Percentiles rank a stretch among this genome's conserved stretches.
These are phyloP conservation scores for Tachina lurida DNA, from an alignment of 2,888 invertebrate species.

Conservation along the genomic window DNA sequence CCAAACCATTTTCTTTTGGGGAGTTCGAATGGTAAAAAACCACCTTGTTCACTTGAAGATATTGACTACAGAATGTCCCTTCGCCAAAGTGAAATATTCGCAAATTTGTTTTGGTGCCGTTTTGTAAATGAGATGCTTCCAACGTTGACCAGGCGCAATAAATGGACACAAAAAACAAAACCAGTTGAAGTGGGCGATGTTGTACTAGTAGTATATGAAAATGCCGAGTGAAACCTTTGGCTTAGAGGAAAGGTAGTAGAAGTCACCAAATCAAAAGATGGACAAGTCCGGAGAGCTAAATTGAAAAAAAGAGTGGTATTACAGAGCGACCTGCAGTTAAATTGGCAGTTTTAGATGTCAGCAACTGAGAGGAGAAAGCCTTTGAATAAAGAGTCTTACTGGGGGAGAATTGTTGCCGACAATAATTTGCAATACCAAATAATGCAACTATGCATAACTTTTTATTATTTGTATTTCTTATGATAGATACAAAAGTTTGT, in stretches of 20 bases:
- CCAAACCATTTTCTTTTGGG: constrained; percentile 44
- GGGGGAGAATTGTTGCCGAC: too few species aligned
- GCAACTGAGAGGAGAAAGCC: too few species aligned
- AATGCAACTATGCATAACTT: too few species aligned
- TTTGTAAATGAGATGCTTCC: neutral
- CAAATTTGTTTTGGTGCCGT: constrained; percentile 28
- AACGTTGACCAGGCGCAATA: neutral
- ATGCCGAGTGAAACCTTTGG: neutral
- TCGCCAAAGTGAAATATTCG: constrained; percentile 38
- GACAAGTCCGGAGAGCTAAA: neutral
- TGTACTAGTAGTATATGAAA: neutral
- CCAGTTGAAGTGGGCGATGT: neutral
- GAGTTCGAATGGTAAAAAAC: constrained; percentile 40
- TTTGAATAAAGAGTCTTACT: too few species aligned
- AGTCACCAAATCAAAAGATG: neutral
- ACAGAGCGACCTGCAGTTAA: neutral
- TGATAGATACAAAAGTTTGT: too few species aligned
- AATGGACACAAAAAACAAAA: neutral
- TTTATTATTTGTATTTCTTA: too few species aligned
- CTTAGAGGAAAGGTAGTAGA: neutral
- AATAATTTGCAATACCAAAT: too few species aligned
- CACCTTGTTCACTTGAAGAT: neutral
- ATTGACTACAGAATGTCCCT: constrained; percentile 26
- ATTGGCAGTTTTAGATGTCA: neutral
- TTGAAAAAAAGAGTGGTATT: neutral